Conservation (phyloP, 2,888 invertebrate genomes). For the Pterostichus madidus region DNA sequence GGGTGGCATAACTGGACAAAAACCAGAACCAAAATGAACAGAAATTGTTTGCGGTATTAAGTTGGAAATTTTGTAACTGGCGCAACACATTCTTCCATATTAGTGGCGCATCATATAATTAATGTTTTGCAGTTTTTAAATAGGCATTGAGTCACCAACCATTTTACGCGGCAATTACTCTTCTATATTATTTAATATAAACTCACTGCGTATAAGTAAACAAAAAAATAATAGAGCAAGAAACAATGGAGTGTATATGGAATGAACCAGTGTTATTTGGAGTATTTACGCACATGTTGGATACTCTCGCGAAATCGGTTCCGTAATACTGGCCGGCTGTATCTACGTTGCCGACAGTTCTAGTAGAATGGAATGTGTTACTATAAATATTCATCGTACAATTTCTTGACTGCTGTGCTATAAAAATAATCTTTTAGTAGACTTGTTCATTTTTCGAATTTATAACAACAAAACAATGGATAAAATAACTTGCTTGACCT, state of each 20-base stretch:
- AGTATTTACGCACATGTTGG: constrained; percentile 25
- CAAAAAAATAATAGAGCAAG: constrained; percentile 5
- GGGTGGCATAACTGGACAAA: constrained; percentile 31
- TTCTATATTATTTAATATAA: not conserved
- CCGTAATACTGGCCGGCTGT: constrained; percentile 59
- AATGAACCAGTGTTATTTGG: constrained; percentile 4
- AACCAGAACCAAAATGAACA: constrained; percentile 35
- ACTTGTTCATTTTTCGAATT: constrained; percentile 48
- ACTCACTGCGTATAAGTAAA: not conserved
- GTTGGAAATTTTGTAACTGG: constrained; percentile 12
- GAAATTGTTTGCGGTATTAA: constrained; percentile 6
- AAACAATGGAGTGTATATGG: constrained; percentile 7
- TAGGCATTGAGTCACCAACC: constrained; percentile 21
- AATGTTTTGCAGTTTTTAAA: constrained; percentile 10
- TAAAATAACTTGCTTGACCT: constrained; percentile 14
- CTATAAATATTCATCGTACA: constrained; percentile 64
- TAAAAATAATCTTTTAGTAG: constrained; percentile 64
- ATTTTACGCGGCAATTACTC: constrained; percentile 14
- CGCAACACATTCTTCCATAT: not conserved
- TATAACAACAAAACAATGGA: constrained; percentile 1
- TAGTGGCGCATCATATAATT: not conserved
- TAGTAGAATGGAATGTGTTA: constrained; percentile 64
- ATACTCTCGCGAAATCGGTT: constrained; percentile 47
- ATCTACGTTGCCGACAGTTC: constrained; percentile 53
- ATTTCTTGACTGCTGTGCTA: constrained; percentile 65